Base-by-base conservation (phyloP, 2,797 vertebrate genomes). In the Thaleichthys pacificus region DNA sequence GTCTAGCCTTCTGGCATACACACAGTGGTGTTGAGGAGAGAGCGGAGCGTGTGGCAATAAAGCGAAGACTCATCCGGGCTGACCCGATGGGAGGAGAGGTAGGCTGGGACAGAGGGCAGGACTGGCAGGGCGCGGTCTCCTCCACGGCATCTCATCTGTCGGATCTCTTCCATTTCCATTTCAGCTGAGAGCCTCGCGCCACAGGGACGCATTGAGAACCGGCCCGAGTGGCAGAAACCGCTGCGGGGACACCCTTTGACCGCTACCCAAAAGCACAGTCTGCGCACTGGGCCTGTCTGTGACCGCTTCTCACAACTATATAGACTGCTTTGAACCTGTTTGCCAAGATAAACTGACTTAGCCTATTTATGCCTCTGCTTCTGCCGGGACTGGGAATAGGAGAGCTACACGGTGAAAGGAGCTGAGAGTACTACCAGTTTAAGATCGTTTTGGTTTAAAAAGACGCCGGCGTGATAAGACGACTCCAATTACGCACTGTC, bases 121-220 rank as follows among this genome's bases (percentile, higher is more conserved):
- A 85, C 91, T 89, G 87, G 90, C 90, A 94, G 96, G 94, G 95
- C 93, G 93, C 93, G 94, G 95, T 93, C 95, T 93, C 89, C 90
- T 92, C 90, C 87, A 89, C 88, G 90, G 92, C 93, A 91, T 93
- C 92, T 93, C 90, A 91, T 94, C 92, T 83, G 83, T 91, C 91
- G 92, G 93, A 94, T 93, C 93, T 92, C 93, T 93, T 92, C 92
- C 91, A 93, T 93, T 94, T 90, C 93, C 93, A 94, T 83, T 91
- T 75, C 77, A 86, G 86, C 87, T 80, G 85, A 71, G 85, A 84
- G 83, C 77, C 70, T 83, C 74, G 87, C 83, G 82, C 88, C 89
- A 91, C 91, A 88, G 89, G 78, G 85, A 85, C 88, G 85, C 88
- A 89, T 86, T 88, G 85, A 92, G 86, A 78, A 81, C 80, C 71